Percentiles rank a stretch among this genome's conserved stretches.
phyloP scores from a whole-genome alignment of 2,113 vertebrate genomes.

The Myocastor coypus region DNA sequence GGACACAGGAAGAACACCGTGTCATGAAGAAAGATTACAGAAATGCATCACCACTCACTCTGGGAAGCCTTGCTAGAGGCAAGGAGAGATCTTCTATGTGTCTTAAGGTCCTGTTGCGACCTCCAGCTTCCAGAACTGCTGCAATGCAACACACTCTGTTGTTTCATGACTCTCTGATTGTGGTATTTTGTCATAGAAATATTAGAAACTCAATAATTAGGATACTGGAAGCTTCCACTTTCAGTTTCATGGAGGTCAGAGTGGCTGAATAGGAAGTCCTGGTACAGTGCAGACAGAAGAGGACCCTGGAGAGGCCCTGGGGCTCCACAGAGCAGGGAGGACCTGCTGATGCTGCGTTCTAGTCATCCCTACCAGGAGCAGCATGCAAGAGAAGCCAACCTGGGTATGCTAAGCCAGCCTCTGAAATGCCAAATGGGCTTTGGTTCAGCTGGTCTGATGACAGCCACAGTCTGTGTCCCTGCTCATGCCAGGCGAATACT shows the following conservation, averaged over 20 bases:
- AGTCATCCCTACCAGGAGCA: not conserved
- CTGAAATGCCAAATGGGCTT: not conserved
- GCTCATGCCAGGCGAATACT: not conserved
- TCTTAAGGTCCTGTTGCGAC: not conserved
- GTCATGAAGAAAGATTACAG: accelerated
- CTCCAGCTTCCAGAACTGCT: not conserved
- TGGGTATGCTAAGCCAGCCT: not conserved
- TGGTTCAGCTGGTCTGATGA: not conserved
- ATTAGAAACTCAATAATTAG: not conserved
- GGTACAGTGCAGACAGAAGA: not conserved
- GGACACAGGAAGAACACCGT: accelerated
- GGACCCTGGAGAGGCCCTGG: not conserved
- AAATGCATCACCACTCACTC: accelerated
- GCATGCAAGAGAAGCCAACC: not conserved
- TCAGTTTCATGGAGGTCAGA: not conserved
- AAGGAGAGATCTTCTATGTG: not conserved
- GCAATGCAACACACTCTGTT: not conserved
- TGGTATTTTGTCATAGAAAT: not conserved
- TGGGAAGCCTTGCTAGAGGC: not conserved
- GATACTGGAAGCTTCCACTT: not conserved
- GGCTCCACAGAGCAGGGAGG: not conserved
- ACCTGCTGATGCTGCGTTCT: not conserved
- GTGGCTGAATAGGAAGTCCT: not conserved
- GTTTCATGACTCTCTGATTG: not conserved
- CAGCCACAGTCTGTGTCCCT: not conserved